Base-by-base conservation (phyloP, 2,113 vertebrate genomes). In the Ondatra zibethicus region DNA sequence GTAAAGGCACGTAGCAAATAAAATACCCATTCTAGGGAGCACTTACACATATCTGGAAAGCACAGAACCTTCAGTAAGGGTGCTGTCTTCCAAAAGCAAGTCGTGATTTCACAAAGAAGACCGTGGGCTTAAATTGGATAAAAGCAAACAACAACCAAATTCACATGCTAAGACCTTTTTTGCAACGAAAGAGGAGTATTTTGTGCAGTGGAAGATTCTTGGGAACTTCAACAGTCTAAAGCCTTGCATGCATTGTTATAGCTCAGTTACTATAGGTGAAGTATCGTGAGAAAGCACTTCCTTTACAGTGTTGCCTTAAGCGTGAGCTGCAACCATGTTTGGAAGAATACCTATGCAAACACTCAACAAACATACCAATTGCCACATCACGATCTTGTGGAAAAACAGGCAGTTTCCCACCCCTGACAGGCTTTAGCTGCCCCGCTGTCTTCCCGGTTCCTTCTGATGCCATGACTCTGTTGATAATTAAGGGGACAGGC, bases 1-100 rank as follows among this genome's bases (percentile, higher is more conserved):
- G 36, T 68, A 29, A 90, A 93, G 92, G 55, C 29, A 70, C 21
- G 52, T n/a, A 76, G 36, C 92, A 42, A 94, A 76, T 86, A 93
- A 93, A 88, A 91, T 52, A 85, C 58, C 23, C 81, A 95, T 94
- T 93, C 95, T 81, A 75, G 42, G 39, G 17, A 33, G 3, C 58
- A 91, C 39, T 33, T 61, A 42, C 39, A 29, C 39, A 82, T 63
- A 75, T 29, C 47, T 39, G 50, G 91, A 25, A 58, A 66, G 17
- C 47, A 70, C 19, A 50, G 39, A 95, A n/a, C 3, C 13, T 11
- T 73, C 72, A 31, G 13, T 10, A 93, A 81, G 92, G 73, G 66
- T 65, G 33, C 29, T 73, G 5, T 42, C 72, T 89, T n/a, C n/a
- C 42, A 92, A 92, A 84, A 11, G 9, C 55, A 91, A 11, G 33